Base-by-base conservation (phyloP, 2,888 invertebrate genomes). In the Rapana venosa region DNA sequence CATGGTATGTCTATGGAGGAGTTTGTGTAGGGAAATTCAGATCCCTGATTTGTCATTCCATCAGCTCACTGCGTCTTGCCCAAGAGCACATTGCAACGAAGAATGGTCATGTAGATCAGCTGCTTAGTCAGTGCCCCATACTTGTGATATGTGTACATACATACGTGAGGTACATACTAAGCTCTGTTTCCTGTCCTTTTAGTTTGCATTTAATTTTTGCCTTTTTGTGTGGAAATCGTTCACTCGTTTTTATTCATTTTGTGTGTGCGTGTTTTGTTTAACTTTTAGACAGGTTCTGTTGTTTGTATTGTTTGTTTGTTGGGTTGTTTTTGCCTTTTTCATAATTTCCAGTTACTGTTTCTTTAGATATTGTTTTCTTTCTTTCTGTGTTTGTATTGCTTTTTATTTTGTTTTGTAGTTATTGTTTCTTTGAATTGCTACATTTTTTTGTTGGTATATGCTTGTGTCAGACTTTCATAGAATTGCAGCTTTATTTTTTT, bases 111-210 rank as follows among this genome's bases (percentile, higher is more conserved):
- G 81, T 30, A 83, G 47, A 47, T 47, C 47, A 5, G 8, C 47
- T 47, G 47, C 47, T 5, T 47, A 47, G 47, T 47, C 47, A 47
- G 47, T 47, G 61, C 17, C 13, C 13, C 61, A 36, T 36, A 47
- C 36, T 83, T 83, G 81, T 83, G 81, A 83, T 83, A 83, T 32
- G 26, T 83, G 47, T 83, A 83, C 36, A 79, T 2, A 47, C 8
- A 79, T 79, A 32, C 11, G 15, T 13, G 20, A 79, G 11, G n/a
- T 74, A 11, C 74, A 74, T 74, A n/a, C 30, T 74, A n/a, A 74
- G 17, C 4, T 66, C 26, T 66, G 66, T 66, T 66, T 13, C 13
- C 20, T 66, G 17, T 13, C 13, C 26, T 66, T 66, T 4, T 66
- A 13, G 26, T 22, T 66, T 66, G 17, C 26, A 26, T 66, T 66